These are phyloP conservation scores for Periophthalmodon schlosseri DNA, from an alignment of 2,113 vertebrate species.

Conservation along the genomic window DNA sequence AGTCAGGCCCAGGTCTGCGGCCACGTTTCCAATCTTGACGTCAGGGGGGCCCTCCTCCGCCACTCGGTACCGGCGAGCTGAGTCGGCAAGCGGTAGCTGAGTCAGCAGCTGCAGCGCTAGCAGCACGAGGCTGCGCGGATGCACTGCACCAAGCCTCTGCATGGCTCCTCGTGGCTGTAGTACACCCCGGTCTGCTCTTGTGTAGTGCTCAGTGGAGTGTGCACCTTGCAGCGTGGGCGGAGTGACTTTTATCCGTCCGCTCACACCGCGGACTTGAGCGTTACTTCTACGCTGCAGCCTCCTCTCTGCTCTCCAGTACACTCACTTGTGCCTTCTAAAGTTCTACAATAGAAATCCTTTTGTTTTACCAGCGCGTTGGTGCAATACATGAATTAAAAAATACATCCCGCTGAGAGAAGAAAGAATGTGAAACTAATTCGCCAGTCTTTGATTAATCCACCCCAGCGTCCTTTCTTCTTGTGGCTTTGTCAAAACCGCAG, in stretches of 20 bases:
- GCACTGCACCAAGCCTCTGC: slow-evolving; percentile 78
- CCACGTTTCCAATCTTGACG: slow-evolving; percentile 94
- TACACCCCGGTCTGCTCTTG: slow-evolving; percentile 31
- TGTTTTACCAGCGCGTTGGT: slow-evolving; percentile 27
- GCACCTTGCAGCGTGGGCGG: slow-evolving; percentile 57
- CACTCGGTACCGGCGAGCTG: slow-evolving; percentile 91
- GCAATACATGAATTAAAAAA: slow-evolving; percentile 29
- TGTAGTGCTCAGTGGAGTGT: slow-evolving; percentile 29
- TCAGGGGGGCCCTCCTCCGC: slow-evolving; percentile 93
- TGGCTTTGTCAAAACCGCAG: slow-evolving; percentile 16
- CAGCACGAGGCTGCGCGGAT: slow-evolving; percentile 77
- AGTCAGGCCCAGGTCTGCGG: slow-evolving; percentile 83
- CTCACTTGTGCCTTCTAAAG: slow-evolving; percentile 27
- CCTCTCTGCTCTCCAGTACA: slow-evolving; percentile 20
- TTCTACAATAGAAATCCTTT: slow-evolving; percentile 41
- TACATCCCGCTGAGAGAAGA: slow-evolving; percentile 50
- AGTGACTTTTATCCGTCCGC: slow-evolving; percentile 44
- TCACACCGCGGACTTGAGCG: slow-evolving; percentile 57
- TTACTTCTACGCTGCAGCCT: slow-evolving; percentile 44
- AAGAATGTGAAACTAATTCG: slow-evolving; percentile 43
- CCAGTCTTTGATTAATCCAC: slow-evolving; percentile 59
- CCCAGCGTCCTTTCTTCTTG: slow-evolving; percentile 34
- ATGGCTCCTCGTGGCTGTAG: slow-evolving; percentile 64
- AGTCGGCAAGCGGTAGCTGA: slow-evolving; percentile 84
- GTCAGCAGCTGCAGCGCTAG: slow-evolving; percentile 85